Evolutionary conservation across 2,888 invertebrate species (phyloP).

Genomic region (Mystacides longicornis): DNA sequence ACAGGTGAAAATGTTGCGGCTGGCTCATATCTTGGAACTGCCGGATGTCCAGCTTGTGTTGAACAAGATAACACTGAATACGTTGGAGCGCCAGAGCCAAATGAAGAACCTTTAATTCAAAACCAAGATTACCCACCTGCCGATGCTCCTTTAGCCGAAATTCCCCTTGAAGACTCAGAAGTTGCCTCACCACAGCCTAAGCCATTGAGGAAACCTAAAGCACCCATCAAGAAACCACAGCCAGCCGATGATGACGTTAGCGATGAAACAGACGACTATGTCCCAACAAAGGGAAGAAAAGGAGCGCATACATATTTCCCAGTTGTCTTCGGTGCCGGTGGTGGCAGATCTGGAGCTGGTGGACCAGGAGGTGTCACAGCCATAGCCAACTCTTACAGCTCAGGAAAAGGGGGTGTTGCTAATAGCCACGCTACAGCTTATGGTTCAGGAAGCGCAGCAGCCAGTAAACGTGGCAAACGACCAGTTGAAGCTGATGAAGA

Average conservation of each 20-base stretch:
- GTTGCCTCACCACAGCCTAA: slow-evolving; percentile 30
- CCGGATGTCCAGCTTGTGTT: slow-evolving; percentile 20
- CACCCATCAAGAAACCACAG: slow-evolving; percentile 35
- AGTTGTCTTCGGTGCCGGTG: slow-evolving; percentile 51
- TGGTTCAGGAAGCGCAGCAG: slow-evolving; percentile 49
- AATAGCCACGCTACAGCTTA: slow-evolving; percentile 67
- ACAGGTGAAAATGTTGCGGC: slow-evolving; percentile 36
- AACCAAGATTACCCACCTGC: not conserved
- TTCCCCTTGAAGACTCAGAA: slow-evolving; percentile 22
- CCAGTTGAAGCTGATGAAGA: slow-evolving; percentile 5
- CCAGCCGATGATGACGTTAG: slow-evolving; percentile 38
- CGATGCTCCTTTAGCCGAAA: slow-evolving; percentile 11
- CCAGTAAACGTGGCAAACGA: slow-evolving; percentile 28
- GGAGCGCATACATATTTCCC: slow-evolving; percentile 58
- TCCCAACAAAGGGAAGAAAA: slow-evolving; percentile 35
- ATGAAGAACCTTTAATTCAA: not conserved
- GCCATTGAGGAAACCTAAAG: slow-evolving; percentile 36
- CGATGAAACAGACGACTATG: slow-evolving; percentile 42
- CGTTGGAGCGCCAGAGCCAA: slow-evolving; percentile 12
- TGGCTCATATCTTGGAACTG: slow-evolving; percentile 32
- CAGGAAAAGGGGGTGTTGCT: slow-evolving; percentile 62
- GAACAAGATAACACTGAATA: slow-evolving; percentile 19
- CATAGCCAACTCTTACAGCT: slow-evolving; percentile 66
- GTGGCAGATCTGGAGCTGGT: slow-evolving; percentile 35
- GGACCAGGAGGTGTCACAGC: slow-evolving; percentile 58